Conservation (phyloP, 2,113 vertebrate species). For the Spea bombifrons region DNA sequence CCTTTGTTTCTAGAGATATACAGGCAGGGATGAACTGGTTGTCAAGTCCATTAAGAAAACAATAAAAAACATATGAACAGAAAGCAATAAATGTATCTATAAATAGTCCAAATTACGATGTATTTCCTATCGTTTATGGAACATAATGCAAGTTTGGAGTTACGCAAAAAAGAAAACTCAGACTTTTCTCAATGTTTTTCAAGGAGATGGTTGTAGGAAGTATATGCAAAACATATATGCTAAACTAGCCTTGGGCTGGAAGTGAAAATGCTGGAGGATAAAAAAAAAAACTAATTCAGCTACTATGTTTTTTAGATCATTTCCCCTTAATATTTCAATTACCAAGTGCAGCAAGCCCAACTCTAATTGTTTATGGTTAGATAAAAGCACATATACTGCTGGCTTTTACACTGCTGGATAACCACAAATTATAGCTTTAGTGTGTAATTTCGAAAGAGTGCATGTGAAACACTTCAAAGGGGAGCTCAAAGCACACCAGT, state of each 20-base stretch:
- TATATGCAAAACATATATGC: neutral
- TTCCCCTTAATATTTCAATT: conserved; percentile 44
- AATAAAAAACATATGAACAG: neutral
- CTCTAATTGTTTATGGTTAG: conserved; percentile 44
- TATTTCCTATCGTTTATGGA: neutral
- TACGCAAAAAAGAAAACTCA: neutral
- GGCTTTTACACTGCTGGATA: conserved; percentile 34
- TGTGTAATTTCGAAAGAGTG: conserved; percentile 12
- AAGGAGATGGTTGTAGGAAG: neutral
- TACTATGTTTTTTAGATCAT: conserved; percentile 30
- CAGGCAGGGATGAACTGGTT: neutral
- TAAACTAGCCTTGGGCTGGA: conserved; percentile 23
- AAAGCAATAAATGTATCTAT: neutral
- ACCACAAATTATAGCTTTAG: conserved; percentile 36
- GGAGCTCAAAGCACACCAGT: neutral
- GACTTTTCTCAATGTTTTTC: neutral
- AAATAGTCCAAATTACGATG: neutral
- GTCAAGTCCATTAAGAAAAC: neutral
- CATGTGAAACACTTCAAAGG: neutral
- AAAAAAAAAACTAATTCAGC: conserved; percentile 19
- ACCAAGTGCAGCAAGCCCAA: conserved; percentile 34
- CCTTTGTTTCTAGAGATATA: neutral
- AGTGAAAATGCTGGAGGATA: conserved; percentile 31
- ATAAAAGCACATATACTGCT: conserved; percentile 39
- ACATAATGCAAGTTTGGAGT: neutral